Evolutionary conservation across 2,113 vertebrate species (phyloP), one percentile per base, ranked within the genome.

Genomic region (Rhinolophus sinicus): DNA sequence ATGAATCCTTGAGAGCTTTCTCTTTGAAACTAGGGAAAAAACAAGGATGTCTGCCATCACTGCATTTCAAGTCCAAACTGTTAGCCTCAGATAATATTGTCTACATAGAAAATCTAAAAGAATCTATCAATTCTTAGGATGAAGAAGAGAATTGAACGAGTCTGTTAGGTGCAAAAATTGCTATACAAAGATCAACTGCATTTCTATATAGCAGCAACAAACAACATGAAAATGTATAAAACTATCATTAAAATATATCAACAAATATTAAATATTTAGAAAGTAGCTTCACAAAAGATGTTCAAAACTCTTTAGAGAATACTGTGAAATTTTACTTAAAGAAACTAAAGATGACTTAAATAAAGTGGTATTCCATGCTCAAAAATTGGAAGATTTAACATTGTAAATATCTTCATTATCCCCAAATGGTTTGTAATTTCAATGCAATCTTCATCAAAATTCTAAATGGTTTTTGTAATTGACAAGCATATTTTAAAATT

Each of bases 91-190:
- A 87, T 50, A 84, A 78, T 50, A 47, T 9, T 78, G 6, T 78
- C 47, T 60, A 60, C 54, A 40, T 33, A 60, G 75, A 56, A 81
- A 58, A 84, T 44, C n/a, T 30, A 33, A 22, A 69, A 33, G 19
- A 70, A 21, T 88, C 18, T 50, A 50, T 50, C 9, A 54, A 44
- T 67, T 88, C 69, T 47, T 73, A 67, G n/a, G 69, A 54, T 88
- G 33, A 70, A 28, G 77, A 70, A 28, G 77, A 73, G 50, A 83
- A 33, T 40, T 78, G 78, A 78, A 28, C 14, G 82, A 64, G 28
- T 76, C 90, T 86, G 28, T 38, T 95, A 56, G 44, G 84, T 96
- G 50, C 11, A 84, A 93, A 95, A 78, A 72, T 83, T 82, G 26
- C 50, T 70, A 11, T 77, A 6, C 6, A 75, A 76, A 84, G 93